Evolutionary conservation across 2,888 invertebrate species (phyloP), one percentile per base, ranked within the genome.

Genomic region (Polydesmus complanatus): DNA sequence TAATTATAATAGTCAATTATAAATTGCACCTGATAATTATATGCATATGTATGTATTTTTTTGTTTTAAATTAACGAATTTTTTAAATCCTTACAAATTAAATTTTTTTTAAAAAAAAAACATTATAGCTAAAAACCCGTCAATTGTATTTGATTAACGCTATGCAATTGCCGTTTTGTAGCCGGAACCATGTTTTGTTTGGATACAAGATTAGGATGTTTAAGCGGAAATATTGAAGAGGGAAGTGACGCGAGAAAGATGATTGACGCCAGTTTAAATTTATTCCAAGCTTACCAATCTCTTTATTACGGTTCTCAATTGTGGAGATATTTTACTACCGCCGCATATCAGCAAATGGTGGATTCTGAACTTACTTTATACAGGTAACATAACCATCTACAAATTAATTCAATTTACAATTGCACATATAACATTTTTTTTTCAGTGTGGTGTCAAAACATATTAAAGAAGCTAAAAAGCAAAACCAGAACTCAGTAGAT

Each of bases 131-230:
- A n/a, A n/a, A n/a, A n/a, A n/a, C n/a, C n/a, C n/a, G n/a, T n/a
- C n/a, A n/a, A n/a, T n/a, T n/a, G n/a, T n/a, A n/a, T n/a, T n/a
- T n/a, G n/a, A n/a, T n/a, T n/a, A n/a, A n/a, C 26, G 8, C 26
- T 27, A n/a, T 1, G 27, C 1, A 2, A 2, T 57, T n/a, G 49
- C 21, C 26, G 53, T 23, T 18, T 56, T 64, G 3, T 63, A 73
- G 73, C 69, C 27, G 69, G 71, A 21, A 70, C 69, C 14, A 66
- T 68, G 37, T 67, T 74, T 48, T 73, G 73, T 60, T 68, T 73
- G 61, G 70, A 71, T 54, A 67, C 64, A n/a, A 65, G 73, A n/a
- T 63, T 74, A 3, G 71, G 71, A 3, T 70, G 70, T 51, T 65
- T 74, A 19, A 63, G 68, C 3, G 60, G 58, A 0, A 58, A 66